Percentiles rank a stretch among this genome's conserved stretches.
These are phyloP conservation scores for Gymnocephalus cernua DNA, from an alignment of 2,113 vertebrate species.

Conservation along the genomic window DNA sequence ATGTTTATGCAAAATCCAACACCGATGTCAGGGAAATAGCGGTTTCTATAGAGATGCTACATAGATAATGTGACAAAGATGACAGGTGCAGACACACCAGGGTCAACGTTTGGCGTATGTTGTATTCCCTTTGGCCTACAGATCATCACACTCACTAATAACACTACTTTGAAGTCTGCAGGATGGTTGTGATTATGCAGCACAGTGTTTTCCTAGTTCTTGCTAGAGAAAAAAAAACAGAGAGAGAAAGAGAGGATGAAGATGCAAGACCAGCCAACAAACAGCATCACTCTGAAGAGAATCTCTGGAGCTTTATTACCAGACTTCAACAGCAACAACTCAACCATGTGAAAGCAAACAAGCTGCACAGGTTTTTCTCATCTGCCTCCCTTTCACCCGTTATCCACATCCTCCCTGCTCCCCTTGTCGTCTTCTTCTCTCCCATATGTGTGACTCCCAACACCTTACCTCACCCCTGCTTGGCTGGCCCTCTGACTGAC, in stretches of 20 bases:
- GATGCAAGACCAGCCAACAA: conserved; percentile 40
- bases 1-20: not conserved
- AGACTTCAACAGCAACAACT: conserved; percentile 65
- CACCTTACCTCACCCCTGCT: conserved; percentile 21
- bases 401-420: not conserved
- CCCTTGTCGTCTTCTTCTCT: conserved; percentile 28
- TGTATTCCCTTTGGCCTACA: conserved; percentile 50
- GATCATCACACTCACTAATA: not conserved
- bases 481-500: conserved; percentile 28
- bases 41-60: conserved; percentile 51
- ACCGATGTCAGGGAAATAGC: conserved; percentile 3
- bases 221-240: conserved; percentile 1
- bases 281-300: conserved; percentile 45
- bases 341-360: conserved; percentile 56
- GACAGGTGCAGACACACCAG: conserved; percentile 21
- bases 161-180: conserved; percentile 19
- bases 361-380: conserved; percentile 40
- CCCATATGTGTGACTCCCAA: conserved; percentile 13
- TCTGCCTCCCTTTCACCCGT: conserved; percentile 19
- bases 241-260: not conserved
- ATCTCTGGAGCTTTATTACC: conserved; percentile 71
- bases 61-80: conserved; percentile 39
- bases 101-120: conserved; percentile 56
- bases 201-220: conserved; percentile 24
- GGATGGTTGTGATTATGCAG: conserved; percentile 36